A percentile compares a stretch with the other conserved stretches of the same genome.
phyloP scores from a whole-genome alignment of 1,140 invertebrate genomes.

The Forficula auricularia region DNA sequence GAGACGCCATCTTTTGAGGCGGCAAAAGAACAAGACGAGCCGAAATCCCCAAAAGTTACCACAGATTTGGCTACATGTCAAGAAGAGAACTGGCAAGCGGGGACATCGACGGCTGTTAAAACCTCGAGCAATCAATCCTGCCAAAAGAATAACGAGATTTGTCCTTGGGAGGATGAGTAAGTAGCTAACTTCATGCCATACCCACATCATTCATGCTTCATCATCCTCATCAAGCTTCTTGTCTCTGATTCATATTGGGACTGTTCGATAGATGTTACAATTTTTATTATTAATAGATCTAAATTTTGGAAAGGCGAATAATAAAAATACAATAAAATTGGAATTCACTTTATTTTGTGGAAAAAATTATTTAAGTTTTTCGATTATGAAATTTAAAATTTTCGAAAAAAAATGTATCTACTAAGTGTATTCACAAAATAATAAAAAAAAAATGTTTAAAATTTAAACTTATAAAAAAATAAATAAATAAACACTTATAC shows the following conservation, averaged over 20 bases:
- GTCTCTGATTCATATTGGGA: background rate
- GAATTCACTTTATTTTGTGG: background rate
- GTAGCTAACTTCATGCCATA: too few relatives aligned
- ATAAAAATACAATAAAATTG: background rate
- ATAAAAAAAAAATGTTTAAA: too few relatives aligned
- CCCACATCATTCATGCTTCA: too few relatives aligned
- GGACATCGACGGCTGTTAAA: slow-evolving; percentile 1
- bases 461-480: too few relatives aligned
- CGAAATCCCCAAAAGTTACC: background rate
- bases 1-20: slow-evolving; percentile 6
- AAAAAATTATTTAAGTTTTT: too few relatives aligned
- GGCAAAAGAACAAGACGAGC: slow-evolving; percentile 6
- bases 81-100: slow-evolving; percentile 21
- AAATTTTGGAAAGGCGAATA: background rate
- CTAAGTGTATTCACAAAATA: too few relatives aligned
- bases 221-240: background rate
- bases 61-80: slow-evolving; percentile 1
- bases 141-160: slow-evolving; percentile 52
- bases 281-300: background rate
- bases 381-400: too few relatives aligned
- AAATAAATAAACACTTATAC: too few relatives aligned
- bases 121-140: slow-evolving; percentile 1
- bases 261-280: background rate
- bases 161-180: slow-evolving; percentile 81
- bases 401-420: too few relatives aligned